Evolutionary conservation across 2,797 vertebrate genomes (phyloP).

Genomic region (Siniperca undulata): DNA sequence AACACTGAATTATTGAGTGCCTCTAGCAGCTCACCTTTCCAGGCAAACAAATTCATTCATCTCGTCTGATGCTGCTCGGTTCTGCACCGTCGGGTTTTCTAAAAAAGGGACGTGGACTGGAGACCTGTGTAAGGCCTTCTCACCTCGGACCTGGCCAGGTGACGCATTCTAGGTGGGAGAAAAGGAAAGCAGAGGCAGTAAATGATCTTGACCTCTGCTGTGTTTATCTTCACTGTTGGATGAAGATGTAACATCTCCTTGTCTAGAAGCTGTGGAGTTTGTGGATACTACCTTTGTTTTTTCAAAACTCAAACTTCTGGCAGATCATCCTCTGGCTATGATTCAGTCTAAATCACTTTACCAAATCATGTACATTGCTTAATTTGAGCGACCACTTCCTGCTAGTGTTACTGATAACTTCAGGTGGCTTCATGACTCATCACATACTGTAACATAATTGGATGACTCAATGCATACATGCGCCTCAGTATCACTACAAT

Average conservation of each 20-base stretch:
- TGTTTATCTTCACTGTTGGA: neutral
- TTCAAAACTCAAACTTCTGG: neutral
- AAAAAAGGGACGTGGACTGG: conserved; percentile 6
- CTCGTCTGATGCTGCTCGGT: conserved; percentile 58
- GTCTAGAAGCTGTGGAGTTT: neutral
- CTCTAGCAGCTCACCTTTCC: conserved; percentile 84
- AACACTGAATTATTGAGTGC: conserved; percentile 88
- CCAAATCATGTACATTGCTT: neutral
- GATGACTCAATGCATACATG: conserved; percentile 42
- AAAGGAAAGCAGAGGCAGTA: neutral
- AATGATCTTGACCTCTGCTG: conserved; percentile 19
- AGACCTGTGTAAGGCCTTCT: conserved; percentile 32
- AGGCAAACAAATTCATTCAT: conserved; percentile 84
- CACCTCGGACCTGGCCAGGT: conserved; percentile 28
- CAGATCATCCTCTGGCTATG: neutral
- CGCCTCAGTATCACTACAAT: neutral
- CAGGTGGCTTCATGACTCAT: conserved; percentile 46
- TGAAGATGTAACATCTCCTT: conserved; percentile 4
- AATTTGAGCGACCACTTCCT: conserved; percentile 25
- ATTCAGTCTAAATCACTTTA: conserved; percentile 4
- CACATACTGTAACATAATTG: neutral
- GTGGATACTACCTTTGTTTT: neutral
- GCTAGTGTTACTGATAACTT: neutral
- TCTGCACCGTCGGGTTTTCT: conserved; percentile 50
- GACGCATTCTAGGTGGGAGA: conserved; percentile 6